Conservation (phyloP, 2,797 vertebrate species). For the Pagetopsis macropterus region DNA sequence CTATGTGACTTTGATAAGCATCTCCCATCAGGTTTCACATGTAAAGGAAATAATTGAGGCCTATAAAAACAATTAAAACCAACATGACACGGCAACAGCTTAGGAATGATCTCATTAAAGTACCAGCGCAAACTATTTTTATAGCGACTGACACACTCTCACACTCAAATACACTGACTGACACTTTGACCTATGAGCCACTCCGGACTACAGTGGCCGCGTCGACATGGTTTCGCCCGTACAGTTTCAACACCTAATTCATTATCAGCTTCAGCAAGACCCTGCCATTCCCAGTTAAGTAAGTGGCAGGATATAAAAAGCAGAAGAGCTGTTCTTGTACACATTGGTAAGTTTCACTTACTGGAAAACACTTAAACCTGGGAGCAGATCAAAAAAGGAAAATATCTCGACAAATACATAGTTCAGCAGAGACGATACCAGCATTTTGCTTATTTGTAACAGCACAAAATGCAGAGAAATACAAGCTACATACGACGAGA, state of each 20-base stretch:
- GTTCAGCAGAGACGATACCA: not conserved
- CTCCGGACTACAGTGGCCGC: constrained; percentile 63
- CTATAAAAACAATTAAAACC: constrained; percentile 61
- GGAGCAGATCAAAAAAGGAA: constrained; percentile 36
- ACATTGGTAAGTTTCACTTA: constrained; percentile 58
- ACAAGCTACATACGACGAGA: not conserved
- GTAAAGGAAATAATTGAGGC: constrained; percentile 18
- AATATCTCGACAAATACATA: constrained; percentile 12
- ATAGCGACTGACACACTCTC: constrained; percentile 58
- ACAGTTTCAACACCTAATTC: constrained; percentile 85
- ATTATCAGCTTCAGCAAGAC: constrained; percentile 81
- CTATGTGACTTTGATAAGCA: not conserved
- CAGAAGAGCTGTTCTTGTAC: constrained; percentile 56
- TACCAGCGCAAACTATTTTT: constrained; percentile 75
- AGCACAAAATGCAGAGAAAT: not conserved
- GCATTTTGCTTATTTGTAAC: not conserved
- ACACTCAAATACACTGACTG: constrained; percentile 62
- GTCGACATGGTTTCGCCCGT: constrained; percentile 75
- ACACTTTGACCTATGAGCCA: constrained; percentile 73
- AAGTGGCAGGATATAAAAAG: constrained; percentile 84
- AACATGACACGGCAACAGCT: constrained; percentile 51
- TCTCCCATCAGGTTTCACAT: not conserved
- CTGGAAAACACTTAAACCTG: constrained; percentile 60
- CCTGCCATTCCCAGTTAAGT: constrained; percentile 71
- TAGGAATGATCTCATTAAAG: constrained; percentile 71